A percentile compares a stretch with the other conserved stretches of the same genome.
Evolutionary conservation across 2,888 invertebrate genomes (phyloP).

Genomic region (Abrostola tripartita): DNA sequence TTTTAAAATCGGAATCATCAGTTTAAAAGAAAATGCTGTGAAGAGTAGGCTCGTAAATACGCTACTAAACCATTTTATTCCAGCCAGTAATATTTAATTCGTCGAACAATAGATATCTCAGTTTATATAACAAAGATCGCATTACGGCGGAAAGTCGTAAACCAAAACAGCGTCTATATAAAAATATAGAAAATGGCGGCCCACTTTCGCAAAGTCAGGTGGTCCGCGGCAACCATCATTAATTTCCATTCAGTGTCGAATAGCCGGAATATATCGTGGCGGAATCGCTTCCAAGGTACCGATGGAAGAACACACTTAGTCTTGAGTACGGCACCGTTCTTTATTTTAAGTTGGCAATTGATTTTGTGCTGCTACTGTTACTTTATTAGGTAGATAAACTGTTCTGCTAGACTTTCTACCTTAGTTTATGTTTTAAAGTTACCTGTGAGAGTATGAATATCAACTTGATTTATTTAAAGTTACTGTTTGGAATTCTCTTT

Average conservation of each 20-base stretch:
- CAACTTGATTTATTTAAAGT: not conserved
- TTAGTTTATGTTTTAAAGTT: not conserved
- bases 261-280: conserved; percentile 65
- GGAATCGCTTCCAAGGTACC: conserved; percentile 52
- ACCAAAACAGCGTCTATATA: conserved; percentile 67
- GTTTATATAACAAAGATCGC: conserved; percentile 48
- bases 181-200: conserved; percentile 71
- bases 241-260: conserved; percentile 83
- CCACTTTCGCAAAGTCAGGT: conserved; percentile 80
- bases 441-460: no score
- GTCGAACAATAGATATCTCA: conserved; percentile 21
- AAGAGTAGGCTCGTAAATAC: not conserved
- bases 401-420: not conserved
- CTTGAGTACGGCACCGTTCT: conserved; percentile 52
- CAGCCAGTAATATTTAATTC: conserved; percentile 10
- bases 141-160: conserved; percentile 66
- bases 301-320: conserved; percentile 53
- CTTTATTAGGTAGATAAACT: conserved; percentile 7
- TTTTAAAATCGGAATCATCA: not conserved
- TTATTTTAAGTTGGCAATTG: conserved; percentile 63
- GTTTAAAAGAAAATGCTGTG: not conserved
- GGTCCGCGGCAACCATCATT: conserved; percentile 78
- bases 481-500: no score
- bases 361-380: conserved; percentile 43
- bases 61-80: conserved; percentile 11